phyloP scores from a whole-genome alignment of 2,113 vertebrate species.

The Colius striatus region DNA sequence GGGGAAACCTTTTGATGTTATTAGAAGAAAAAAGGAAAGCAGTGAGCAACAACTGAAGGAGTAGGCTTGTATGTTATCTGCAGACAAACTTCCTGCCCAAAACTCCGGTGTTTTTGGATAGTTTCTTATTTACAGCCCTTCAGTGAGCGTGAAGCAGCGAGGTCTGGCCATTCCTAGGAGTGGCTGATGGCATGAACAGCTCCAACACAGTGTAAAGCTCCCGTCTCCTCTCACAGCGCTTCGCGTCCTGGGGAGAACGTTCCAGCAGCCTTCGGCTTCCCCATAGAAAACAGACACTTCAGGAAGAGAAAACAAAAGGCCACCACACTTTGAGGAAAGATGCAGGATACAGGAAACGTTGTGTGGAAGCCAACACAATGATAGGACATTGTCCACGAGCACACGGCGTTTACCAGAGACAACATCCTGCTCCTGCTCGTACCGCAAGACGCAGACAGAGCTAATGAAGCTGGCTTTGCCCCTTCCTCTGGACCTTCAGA shows the following conservation, averaged over 20 bases:
- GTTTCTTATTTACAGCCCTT: slow-evolving; percentile 17
- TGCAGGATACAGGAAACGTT: background rate
- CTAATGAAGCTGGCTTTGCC: background rate
- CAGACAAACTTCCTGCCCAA: slow-evolving; percentile 36
- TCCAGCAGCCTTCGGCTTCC: background rate
- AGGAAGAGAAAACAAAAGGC: background rate
- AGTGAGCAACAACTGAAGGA: background rate
- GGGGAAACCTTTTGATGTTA: background rate
- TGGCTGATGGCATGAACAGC: background rate
- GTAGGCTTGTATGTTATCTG: background rate
- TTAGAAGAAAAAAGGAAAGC: background rate
- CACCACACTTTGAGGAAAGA: background rate
- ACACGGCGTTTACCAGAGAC: background rate
- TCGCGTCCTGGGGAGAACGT: background rate
- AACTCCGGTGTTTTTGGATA: background rate
- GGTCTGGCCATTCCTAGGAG: slow-evolving; percentile 20
- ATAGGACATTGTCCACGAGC: background rate
- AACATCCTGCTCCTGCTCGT: background rate
- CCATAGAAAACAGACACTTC: background rate
- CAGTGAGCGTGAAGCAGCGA: background rate
- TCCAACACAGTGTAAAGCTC: background rate
- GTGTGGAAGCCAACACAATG: background rate
- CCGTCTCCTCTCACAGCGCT: background rate
- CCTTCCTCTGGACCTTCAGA: background rate
- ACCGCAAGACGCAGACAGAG: background rate